Conservation (phyloP, 1,140 invertebrate genomes). For the Octopus bimaculoides region DNA sequence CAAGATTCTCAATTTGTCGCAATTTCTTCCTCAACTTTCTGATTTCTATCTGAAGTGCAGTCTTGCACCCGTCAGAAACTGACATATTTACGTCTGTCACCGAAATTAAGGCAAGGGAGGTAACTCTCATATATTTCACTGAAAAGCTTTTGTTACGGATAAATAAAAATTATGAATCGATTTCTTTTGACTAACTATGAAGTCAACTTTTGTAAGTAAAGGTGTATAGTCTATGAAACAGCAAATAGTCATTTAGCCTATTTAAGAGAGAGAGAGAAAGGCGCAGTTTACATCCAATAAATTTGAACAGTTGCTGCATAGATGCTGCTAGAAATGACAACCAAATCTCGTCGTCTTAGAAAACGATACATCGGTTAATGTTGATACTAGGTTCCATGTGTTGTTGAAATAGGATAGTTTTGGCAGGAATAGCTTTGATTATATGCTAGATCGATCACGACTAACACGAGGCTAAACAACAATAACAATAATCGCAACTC, state of each 20-base stretch:
- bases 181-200: background rate
- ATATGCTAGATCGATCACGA: no score
- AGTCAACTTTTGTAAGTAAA: background rate
- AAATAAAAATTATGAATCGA: background rate
- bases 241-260: background rate
- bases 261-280: conserved; percentile 22
- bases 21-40: conserved; percentile 38
- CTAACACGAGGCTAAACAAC: no score
- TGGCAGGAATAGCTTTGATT: no score
- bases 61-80: conserved; percentile 22
- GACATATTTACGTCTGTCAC: background rate
- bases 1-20: conserved; percentile 36
- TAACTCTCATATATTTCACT: background rate
- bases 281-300: no score
- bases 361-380: no score
- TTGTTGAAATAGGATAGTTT: no score
- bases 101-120: background rate
- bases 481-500: no score
- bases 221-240: background rate
- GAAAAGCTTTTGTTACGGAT: background rate
- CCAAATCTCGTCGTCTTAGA: no score
- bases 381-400: no score
- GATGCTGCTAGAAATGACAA: no score
- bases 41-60: conserved; percentile 35
- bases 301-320: no score